A percentile compares a stretch with the other conserved stretches of the same genome.
These are phyloP conservation scores for Propithecus deckenii DNA, from an alignment of 2,797 vertebrate genomes.

Conservation along the genomic window DNA sequence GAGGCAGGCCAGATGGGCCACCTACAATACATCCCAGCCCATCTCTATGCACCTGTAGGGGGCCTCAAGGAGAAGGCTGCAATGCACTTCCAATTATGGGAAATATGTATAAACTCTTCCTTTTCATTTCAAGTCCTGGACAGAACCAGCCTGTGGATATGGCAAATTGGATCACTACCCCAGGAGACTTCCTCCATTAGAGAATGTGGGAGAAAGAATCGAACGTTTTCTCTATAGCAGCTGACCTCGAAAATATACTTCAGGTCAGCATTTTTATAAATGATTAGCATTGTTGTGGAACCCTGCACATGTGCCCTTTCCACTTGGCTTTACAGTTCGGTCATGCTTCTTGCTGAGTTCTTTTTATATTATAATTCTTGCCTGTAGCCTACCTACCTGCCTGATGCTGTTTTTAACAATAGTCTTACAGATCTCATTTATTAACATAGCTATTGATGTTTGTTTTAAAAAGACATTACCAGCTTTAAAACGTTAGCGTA, in stretches of 20 bases:
- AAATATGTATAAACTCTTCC: not conserved
- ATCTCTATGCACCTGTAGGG: not conserved
- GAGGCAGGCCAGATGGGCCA: not conserved
- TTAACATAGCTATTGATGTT: not conserved
- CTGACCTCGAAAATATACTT: not conserved
- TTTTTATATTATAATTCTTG: not conserved
- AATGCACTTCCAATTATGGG: not conserved
- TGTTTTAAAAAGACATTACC: not conserved
- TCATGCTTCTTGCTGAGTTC: not conserved
- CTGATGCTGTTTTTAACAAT: not conserved
- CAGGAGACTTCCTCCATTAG: not conserved
- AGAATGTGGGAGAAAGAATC: not conserved
- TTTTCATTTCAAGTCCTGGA: not conserved
- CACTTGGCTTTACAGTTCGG: not conserved
- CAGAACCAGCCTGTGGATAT: not conserved
- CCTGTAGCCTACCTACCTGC: not conserved
- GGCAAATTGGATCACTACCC: not conserved
- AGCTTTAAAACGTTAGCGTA: accelerated
- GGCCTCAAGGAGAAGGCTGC: not conserved
- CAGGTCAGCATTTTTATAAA: not conserved
- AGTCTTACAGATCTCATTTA: not conserved
- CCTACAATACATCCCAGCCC: accelerated
- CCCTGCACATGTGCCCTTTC: not conserved
- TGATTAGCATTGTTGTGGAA: not conserved
- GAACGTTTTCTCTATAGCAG: not conserved